Percentiles rank a stretch among this genome's conserved stretches.
Evolutionary conservation across 2,113 vertebrate genomes (phyloP).

Genomic region (Ammodramus savannarum): DNA sequence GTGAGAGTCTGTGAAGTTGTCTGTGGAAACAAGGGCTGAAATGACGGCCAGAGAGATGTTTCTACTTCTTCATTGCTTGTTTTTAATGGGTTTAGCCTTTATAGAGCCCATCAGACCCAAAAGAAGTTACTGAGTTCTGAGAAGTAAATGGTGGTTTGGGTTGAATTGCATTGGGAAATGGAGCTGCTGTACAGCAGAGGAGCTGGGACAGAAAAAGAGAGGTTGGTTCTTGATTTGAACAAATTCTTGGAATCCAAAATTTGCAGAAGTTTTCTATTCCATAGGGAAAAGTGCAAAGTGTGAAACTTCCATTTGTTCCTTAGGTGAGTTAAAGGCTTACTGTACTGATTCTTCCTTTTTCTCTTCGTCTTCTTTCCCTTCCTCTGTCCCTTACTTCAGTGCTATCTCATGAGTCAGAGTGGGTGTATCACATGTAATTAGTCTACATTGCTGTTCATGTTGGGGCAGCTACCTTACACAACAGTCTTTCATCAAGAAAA

Average conservation of each 20-base stretch:
- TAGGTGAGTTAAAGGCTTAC: not conserved
- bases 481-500: constrained; percentile 66
- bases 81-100: not conserved
- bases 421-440: constrained; percentile 74
- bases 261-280: not conserved
- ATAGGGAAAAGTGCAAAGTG: not conserved
- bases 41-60: not conserved
- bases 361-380: not conserved
- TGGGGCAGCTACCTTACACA: constrained; percentile 72
- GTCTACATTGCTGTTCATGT: constrained; percentile 68
- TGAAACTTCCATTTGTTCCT: not conserved
- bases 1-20: not conserved
- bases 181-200: not conserved
- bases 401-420: constrained; percentile 63
- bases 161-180: not conserved
- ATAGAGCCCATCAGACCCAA: not conserved
- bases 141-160: not conserved
- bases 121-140: not conserved
- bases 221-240: not conserved
- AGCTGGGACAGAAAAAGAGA: not conserved
- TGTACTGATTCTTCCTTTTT: not conserved
- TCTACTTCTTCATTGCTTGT: not conserved
- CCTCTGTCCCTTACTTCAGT: not conserved
- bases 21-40: not conserved
- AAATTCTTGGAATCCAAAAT: not conserved